These are phyloP conservation scores for Magallana ariakensis DNA, from an alignment of 1,140 invertebrate genomes.

Conservation along the genomic window DNA sequence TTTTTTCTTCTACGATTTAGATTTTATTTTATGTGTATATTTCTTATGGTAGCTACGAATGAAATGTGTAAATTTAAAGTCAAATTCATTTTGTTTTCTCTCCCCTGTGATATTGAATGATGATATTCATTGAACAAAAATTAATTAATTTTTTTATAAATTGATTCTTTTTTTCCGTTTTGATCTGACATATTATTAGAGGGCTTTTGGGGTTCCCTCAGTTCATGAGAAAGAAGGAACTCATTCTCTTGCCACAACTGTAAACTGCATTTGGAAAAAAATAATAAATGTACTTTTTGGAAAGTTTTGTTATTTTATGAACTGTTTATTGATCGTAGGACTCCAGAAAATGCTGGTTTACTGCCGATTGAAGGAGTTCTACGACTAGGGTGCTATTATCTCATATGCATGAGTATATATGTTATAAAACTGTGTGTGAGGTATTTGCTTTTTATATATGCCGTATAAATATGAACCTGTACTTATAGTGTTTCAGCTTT, in stretches of 20 bases:
- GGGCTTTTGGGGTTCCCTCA: neutral
- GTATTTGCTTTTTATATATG: neutral
- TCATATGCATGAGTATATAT: neutral
- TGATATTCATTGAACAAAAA: conserved; percentile 30
- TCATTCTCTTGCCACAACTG: neutral
- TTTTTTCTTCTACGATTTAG: too few species aligned
- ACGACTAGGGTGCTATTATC: conserved; percentile 28
- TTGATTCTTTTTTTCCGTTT: neutral
- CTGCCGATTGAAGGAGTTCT: neutral
- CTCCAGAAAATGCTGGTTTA: neutral
- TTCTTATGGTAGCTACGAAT: conserved; percentile 23
- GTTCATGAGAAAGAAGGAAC: neutral
- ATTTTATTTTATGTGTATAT: neutral
- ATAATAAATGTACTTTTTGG: neutral
- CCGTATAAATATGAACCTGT: neutral
- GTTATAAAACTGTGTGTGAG: neutral
- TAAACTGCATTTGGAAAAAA: neutral
- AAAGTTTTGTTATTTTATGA: conserved; percentile 25
- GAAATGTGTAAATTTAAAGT: neutral
- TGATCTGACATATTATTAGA: neutral
- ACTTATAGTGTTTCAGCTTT: conserved; percentile 11
- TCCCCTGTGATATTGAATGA: neutral
- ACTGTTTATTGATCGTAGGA: neutral
- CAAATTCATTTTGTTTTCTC: neutral
- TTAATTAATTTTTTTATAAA: neutral